Percentiles rank a stretch among this genome's conserved stretches.
These are phyloP conservation scores for Apodemus speciosus DNA, from an alignment of 2,113 vertebrate genomes.

Conservation along the genomic window DNA sequence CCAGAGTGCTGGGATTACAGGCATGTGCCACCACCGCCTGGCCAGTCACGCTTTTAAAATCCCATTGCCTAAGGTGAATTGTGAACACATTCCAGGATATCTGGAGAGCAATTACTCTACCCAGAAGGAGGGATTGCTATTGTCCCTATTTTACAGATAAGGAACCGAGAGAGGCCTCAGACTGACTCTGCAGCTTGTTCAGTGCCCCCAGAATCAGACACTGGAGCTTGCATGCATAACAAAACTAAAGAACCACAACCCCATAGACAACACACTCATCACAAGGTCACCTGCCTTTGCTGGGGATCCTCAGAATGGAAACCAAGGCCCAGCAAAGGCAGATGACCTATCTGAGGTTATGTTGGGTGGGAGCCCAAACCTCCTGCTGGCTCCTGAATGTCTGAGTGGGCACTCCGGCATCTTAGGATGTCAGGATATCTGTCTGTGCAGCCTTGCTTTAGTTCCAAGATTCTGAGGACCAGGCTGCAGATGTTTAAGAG, in stretches of 20 bases:
- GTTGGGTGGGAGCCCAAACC: neutral
- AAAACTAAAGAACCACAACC: neutral
- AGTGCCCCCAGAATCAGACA: neutral
- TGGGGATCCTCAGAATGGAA: neutral
- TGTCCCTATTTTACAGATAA: neutral
- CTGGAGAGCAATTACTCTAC: neutral
- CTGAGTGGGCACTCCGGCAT: neutral
- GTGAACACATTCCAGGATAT: too few relatives aligned
- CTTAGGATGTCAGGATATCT: too few relatives aligned
- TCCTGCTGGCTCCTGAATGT: neutral
- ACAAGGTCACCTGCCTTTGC: neutral
- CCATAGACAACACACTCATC: neutral
- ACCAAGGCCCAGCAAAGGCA: neutral
- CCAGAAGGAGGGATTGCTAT: rapidly evolving
- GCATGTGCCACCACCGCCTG: too few relatives aligned
- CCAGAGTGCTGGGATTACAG: too few relatives aligned
- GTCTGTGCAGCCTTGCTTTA: too few relatives aligned
- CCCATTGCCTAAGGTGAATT: neutral
- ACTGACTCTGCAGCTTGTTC: neutral
- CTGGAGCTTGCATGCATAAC: neutral
- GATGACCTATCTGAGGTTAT: neutral
- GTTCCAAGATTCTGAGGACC: neutral
- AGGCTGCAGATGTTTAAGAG: neutral
- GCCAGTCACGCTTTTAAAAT: neutral
- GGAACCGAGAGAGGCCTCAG: too few relatives aligned